Conservation (phyloP, 1,140 invertebrate genomes). For the Holotrichia oblita region DNA sequence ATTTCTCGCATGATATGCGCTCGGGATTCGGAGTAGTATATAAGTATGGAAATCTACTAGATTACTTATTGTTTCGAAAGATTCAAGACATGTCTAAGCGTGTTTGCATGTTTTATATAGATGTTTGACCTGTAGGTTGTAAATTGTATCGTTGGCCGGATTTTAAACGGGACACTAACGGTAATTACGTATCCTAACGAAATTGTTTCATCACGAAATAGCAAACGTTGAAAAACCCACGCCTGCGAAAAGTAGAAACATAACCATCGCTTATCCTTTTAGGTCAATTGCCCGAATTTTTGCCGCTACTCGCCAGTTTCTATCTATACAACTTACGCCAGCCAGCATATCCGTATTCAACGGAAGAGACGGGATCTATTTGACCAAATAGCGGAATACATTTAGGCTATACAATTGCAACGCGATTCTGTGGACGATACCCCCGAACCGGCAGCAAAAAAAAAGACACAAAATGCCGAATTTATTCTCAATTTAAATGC, state of each 20-base stretch:
- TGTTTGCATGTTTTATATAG: too few relatives aligned
- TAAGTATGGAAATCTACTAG: too few relatives aligned
- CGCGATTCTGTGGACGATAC: not conserved
- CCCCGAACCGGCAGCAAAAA: not conserved
- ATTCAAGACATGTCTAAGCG: too few relatives aligned
- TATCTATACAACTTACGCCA: not conserved
- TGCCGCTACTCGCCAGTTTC: not conserved
- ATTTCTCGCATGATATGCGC: too few relatives aligned
- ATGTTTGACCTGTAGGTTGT: too few relatives aligned
- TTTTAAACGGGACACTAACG: too few relatives aligned
- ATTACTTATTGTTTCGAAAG: too few relatives aligned
- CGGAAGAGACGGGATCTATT: not conserved
- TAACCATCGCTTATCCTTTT: conserved; percentile 29
- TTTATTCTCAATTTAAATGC: conserved; percentile 37
- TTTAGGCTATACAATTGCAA: not conserved
- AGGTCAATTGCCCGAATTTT: conserved; percentile 34
- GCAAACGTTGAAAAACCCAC: too few relatives aligned
- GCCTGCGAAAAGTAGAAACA: not conserved
- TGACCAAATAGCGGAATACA: not conserved
- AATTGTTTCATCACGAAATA: too few relatives aligned
- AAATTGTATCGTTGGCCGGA: too few relatives aligned
- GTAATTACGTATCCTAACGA: too few relatives aligned
- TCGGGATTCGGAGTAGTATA: too few relatives aligned
- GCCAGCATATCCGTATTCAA: not conserved
- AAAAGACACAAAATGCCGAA: conserved; percentile 18